Evolutionary conservation across 2,113 vertebrate species (phyloP).

Genomic region (Balaenoptera acutorostrata): DNA sequence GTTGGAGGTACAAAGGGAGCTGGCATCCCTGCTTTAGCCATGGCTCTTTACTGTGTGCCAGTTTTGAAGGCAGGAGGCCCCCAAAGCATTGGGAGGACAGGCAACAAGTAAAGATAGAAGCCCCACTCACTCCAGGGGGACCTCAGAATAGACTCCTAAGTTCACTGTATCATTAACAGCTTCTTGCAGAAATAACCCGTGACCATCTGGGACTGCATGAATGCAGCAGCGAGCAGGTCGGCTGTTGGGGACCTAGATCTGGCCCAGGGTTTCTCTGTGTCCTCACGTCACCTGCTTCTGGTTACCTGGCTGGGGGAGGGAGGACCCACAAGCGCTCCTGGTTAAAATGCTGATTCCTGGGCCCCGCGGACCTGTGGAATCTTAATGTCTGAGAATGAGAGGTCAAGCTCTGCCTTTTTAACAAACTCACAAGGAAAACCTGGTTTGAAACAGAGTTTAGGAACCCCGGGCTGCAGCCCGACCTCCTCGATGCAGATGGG

Average conservation of each 20-base stretch:
- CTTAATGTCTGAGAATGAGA: neutral
- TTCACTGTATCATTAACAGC: neutral
- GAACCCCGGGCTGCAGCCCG: neutral
- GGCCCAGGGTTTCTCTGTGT: neutral
- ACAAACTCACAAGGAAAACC: neutral
- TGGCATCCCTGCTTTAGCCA: neutral
- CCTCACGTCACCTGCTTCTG: neutral
- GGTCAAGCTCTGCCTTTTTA: neutral
- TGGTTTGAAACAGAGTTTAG: neutral
- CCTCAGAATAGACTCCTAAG: too few species aligned
- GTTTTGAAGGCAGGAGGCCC: neutral
- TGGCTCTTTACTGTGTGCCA: neutral
- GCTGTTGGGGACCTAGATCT: neutral
- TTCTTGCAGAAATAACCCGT: neutral
- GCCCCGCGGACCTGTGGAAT: neutral
- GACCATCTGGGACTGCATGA: neutral
- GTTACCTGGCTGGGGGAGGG: neutral
- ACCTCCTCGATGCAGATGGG: neutral
- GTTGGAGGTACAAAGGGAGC: neutral
- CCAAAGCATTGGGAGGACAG: neutral
- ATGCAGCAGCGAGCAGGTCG: rapidly evolving
- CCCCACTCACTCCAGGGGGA: neutral
- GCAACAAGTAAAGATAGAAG: neutral
- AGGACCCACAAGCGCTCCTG: neutral
- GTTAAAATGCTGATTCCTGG: neutral